These are phyloP conservation scores for Apamea anceps DNA, from an alignment of 2,888 invertebrate species.

Conservation along the genomic window DNA sequence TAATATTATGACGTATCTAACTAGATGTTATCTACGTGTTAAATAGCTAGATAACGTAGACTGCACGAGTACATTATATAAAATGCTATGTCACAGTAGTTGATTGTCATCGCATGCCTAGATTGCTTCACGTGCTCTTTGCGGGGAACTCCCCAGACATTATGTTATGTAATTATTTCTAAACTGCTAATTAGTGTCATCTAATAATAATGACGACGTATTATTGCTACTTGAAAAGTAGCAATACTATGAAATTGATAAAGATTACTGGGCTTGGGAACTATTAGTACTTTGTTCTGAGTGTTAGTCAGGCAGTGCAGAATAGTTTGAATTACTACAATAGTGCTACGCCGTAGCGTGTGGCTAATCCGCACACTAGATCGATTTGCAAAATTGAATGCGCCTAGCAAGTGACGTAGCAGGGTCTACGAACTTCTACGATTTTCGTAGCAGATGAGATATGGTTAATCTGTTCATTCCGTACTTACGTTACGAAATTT, in stretches of 20 bases:
- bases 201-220: background rate
- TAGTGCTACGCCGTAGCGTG: conserved; percentile 47
- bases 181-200: conserved; percentile 21
- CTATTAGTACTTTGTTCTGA: background rate
- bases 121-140: conserved; percentile 9
- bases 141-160: conserved; percentile 15
- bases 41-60: conserved; percentile 5
- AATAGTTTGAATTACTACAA: background rate
- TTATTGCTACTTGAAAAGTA: background rate
- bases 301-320: background rate
- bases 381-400: conserved; percentile 31
- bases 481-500: background rate
- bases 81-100: conserved; percentile 9
- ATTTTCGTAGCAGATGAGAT: conserved; percentile 26
- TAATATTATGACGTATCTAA: background rate
- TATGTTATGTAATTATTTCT: conserved; percentile 8
- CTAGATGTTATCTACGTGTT: background rate
- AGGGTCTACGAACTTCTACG: conserved; percentile 34
- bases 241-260: background rate
- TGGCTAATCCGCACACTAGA: conserved; percentile 26
- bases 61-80: conserved; percentile 23
- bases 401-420: conserved; percentile 25
- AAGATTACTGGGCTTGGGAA: conserved; percentile 7
- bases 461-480: background rate
- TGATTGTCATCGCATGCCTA: conserved; percentile 7